Base-by-base conservation (phyloP, 2,113 vertebrate genomes). In the Chitala chitala region DNA sequence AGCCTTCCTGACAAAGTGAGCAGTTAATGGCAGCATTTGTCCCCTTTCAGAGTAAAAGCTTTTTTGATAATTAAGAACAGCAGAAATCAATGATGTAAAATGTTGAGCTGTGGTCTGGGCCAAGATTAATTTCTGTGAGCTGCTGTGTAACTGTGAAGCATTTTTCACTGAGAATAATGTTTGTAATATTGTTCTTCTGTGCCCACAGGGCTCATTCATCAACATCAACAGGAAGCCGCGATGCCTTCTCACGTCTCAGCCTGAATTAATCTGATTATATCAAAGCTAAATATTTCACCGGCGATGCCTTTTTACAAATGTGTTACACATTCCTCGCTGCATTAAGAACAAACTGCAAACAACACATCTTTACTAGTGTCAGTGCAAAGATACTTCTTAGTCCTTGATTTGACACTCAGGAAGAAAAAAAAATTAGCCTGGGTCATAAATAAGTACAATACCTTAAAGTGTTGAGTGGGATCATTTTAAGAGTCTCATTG, bases 181-280 rank as follows among this genome's bases (percentile, higher is more conserved):
- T n/a, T 77, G 79, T 48, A 76, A 78, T 78, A 78, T 82, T 76
- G 78, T 86, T 88, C 80, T 79, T 78, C 72, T 80, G 87, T 78
- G 50, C 79, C 81, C 79, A 80, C 78, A 81, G 72, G 78, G 75
- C 76, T 80, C 82, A 86, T 86, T 82, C 79, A 88, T 87, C 8
- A 58, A 80, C 54, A 53, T 75, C 87, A 89, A 86, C 88, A 88
- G 85, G 81, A 83, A 80, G 75, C 29, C 76, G 73, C 78, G 69
- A 87, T 88, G 84, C 78, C 82, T 89, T 86, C 86, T 79, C 72
- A 71, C 73, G 77, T 81, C 76, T 83, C 86, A 86, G 81, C 82
- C 83, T 86, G 80, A 86, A 84, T 78, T 73, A 84, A 84, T 78
- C 82, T 84, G 87, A 88, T 84, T 82, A 84, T 84, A 84, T 83